Conservation (phyloP, 1,140 invertebrate genomes). For the Caenorhabditis latens region DNA sequence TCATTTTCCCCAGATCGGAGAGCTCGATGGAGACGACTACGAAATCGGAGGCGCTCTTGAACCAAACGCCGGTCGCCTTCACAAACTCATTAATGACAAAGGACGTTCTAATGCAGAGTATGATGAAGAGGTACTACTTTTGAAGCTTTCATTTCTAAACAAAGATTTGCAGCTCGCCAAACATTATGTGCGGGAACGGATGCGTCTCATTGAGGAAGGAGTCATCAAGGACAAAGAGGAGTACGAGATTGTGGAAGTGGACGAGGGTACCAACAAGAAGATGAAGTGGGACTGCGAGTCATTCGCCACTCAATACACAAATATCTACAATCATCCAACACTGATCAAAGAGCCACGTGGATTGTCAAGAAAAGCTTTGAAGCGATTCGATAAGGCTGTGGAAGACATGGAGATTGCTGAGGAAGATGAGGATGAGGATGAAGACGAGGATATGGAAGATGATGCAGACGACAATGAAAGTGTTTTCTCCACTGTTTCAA, state of each 20-base stretch:
- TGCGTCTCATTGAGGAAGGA: conserved; percentile 57
- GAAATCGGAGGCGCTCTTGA: conserved; percentile 55
- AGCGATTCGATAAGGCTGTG: too few relatives aligned
- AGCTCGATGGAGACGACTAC: conserved; percentile 78
- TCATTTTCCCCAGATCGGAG: conserved; percentile 68
- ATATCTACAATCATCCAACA: conserved; percentile 74
- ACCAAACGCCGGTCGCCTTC: conserved; percentile 58
- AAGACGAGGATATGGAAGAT: too few relatives aligned
- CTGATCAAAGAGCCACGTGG: conserved; percentile 84
- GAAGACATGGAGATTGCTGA: too few relatives aligned
- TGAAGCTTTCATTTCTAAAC: neutral
- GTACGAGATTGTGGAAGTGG: conserved; percentile 62
- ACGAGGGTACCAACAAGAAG: conserved; percentile 67
- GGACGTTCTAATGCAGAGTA: conserved; percentile 50
- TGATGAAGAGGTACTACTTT: conserved; percentile 46
- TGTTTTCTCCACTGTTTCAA: too few relatives aligned
- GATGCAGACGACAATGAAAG: too few relatives aligned
- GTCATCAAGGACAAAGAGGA: conserved; percentile 62
- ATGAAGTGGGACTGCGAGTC: conserved; percentile 92
- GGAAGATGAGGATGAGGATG: too few relatives aligned
- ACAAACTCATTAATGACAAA: conserved; percentile 53
- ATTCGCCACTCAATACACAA: conserved; percentile 80
- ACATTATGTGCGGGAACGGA: conserved; percentile 48
- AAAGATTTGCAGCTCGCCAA: conserved; percentile 42
- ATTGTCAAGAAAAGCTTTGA: conserved; percentile 29